Base-by-base conservation (phyloP, 1,140 invertebrate genomes). In the Drosophila virilis region DNA sequence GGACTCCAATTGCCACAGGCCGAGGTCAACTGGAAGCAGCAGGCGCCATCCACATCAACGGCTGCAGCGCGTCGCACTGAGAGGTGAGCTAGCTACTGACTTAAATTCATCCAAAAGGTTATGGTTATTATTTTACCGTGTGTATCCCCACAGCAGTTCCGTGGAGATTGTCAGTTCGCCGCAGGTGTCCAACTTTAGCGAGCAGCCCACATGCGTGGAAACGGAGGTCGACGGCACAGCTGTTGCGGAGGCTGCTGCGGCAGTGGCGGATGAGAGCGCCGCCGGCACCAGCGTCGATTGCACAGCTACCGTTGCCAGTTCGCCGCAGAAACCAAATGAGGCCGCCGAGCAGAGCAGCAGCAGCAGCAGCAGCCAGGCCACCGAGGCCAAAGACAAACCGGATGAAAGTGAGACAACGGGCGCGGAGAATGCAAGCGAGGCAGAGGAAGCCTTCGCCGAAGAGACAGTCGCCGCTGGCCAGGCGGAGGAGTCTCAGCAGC, bases 111-210 rank as follows among this genome's bases (percentile, higher is more conserved):
- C 22, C 2, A 5, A 5, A 28, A 28, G 12, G 32, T 10, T 46
- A 12, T 10, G 12, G 7, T 28, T 48, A 51, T 35, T n/a, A 42
- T 48, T 46, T 40, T 33, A 50, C 22, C 50, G 7, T 33, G 1
- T 35, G 0, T 43, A 1, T 7, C 38, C 0, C 5, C 1, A 17
- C 1, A 17, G 2, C 72, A 94, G 93, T 38, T 98, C 98, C 92
- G 97, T 97, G 22, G 97, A 98, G 92, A 97, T 97, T 60, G 96
- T 98, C 8, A 98, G 97, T 92, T 98, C 97, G 0, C 97, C 97
- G 54, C 96, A 96, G 94, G 81, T 91, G 13, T 92, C 91, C 12
- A 90, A 79, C 67, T 90, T 85, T 28, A 81, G 85, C 17, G 86
- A 90, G 33, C 86, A 90, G 46, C 50, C 72, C 17, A 93, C 93